These are phyloP conservation scores for Drosophila tropicalis DNA, from an alignment of 1,140 invertebrate species.

Conservation along the genomic window DNA sequence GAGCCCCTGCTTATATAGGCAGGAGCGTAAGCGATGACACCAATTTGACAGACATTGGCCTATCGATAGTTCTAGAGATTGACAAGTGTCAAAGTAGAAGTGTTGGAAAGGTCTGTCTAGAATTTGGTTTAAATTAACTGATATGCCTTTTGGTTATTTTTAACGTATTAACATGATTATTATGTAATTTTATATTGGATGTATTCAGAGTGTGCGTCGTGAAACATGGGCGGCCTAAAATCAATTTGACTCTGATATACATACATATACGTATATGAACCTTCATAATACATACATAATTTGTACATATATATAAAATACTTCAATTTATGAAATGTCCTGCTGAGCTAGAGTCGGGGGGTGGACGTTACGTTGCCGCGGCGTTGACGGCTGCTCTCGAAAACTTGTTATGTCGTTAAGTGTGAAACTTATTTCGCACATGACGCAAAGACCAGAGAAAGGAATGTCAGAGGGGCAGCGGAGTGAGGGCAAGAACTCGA, in stretches of 20 bases:
- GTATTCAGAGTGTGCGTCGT: no score
- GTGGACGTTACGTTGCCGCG: constrained; percentile 57
- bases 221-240: not conserved
- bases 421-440: constrained; percentile 81
- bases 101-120: no score
- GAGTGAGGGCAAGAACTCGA: constrained; percentile 35
- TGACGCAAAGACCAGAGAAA: constrained; percentile 49
- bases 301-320: not conserved
- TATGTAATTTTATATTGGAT: no score
- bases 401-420: constrained; percentile 82
- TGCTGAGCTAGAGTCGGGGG: constrained; percentile 43
- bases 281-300: not conserved
- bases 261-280: not conserved
- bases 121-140: no score
- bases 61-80: no score
- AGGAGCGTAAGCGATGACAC: no score
- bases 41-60: no score
- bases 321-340: constrained; percentile 57
- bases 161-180: no score
- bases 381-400: constrained; percentile 25
- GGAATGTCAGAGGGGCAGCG: not conserved
- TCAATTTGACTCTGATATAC: constrained; percentile 27
- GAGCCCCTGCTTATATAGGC: no score
- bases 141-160: no score
- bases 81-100: no score